phyloP scores from a whole-genome alignment of 1,140 invertebrate species.

The Pygmarrhopalites habei region DNA sequence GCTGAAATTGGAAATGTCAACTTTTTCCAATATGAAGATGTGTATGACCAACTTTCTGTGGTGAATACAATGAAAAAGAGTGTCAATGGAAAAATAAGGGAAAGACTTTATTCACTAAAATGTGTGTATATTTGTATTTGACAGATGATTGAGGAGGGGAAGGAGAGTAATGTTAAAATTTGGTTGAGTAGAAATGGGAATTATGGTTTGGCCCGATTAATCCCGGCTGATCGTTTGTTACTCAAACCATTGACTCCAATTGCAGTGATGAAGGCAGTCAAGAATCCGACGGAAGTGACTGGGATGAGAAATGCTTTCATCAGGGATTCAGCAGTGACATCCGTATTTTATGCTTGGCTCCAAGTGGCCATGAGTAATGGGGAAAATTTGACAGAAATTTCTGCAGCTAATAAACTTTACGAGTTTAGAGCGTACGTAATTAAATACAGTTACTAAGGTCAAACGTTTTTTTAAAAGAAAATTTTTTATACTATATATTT shows the following conservation, averaged over 20 bases:
- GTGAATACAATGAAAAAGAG: neutral
- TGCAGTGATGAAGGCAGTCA: conserved; percentile 71
- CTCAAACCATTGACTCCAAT: too few relatives aligned
- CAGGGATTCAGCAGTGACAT: too few relatives aligned
- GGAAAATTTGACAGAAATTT: too few relatives aligned
- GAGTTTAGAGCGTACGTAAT: too few relatives aligned
- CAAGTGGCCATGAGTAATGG: too few relatives aligned
- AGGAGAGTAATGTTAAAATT: conserved; percentile 3
- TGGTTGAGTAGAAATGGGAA: conserved; percentile 32
- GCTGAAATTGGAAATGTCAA: neutral
- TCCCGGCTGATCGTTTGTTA: too few relatives aligned
- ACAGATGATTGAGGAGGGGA: neutral
- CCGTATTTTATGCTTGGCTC: too few relatives aligned
- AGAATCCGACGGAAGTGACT: conserved; percentile 72
- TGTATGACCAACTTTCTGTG: neutral
- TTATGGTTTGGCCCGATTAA: conserved; percentile 25
- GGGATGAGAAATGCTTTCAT: conserved; percentile 63
- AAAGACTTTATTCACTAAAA: neutral
- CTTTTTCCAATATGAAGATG: neutral
- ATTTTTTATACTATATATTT: too few relatives aligned
- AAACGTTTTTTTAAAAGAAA: too few relatives aligned
- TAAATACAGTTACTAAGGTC: too few relatives aligned
- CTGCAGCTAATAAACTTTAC: too few relatives aligned
- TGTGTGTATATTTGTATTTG: neutral
- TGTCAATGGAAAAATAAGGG: neutral